Evolutionary conservation across 2,888 invertebrate genomes (phyloP), one percentile per base, ranked within the genome.

Genomic region (Nipponacmea schrenckii): DNA sequence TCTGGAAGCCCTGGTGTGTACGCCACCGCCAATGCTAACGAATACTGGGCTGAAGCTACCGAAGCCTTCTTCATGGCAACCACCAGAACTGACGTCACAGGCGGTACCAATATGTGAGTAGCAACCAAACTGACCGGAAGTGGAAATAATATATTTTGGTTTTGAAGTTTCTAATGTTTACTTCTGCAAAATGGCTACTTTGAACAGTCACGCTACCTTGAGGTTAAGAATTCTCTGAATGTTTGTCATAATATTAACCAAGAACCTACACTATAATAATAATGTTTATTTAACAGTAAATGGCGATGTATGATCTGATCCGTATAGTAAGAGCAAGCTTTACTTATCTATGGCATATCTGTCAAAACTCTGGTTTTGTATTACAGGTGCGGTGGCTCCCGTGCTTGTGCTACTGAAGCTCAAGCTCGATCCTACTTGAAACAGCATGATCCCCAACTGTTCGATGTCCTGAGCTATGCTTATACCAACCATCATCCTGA

Each of bases 31-130:
- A 82, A 77, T 20, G 67, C 72, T 10, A 72, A 76, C 44, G 84
- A 84, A 73, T 84, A 84, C 64, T 84, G 79, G 67, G 83, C 81
- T 1, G 82, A 82, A 31, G 83, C 73, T 7, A 66, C 81, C 0
- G 77, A 77, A 0, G 77, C 79, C 10, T 84, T 78, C 70, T 83
- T 83, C 72, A 75, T 77, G 46, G 78, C 74, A 10, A 79, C 80
- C 24, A 70, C 71, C 48, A 72, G 76, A 39, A 62, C 64, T 8
- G 66, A 70, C 26, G 75, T 74, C n/a, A 69, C 79, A 1, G 83
- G 81, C 0, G 80, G 81, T 66, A 82, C 83, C 80, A 81, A 78
- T 69, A 71, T 77, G 83, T 83, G 69, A 10, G 56, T 56, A 56
- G 39, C 39, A 31, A 31, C 31, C 31, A 31, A 31, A 31, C 39